Conservation (phyloP, 2,113 vertebrate genomes). For the Pachycephala philippinensis region DNA sequence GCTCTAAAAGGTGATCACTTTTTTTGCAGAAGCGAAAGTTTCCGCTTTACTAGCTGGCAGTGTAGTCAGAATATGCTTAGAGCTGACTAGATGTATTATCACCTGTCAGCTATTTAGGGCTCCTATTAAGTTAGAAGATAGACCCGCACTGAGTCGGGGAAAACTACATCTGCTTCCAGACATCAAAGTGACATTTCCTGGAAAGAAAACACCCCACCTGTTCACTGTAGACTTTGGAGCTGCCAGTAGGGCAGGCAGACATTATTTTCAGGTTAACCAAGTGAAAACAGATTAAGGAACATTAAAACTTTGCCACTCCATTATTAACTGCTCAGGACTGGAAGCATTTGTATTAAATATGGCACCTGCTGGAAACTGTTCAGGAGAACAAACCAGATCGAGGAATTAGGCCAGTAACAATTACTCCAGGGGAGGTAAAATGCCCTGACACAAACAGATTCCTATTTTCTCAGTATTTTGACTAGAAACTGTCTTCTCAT, state of each 20-base stretch:
- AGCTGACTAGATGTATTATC: slow-evolving; percentile 49
- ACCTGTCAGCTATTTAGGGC: slow-evolving; percentile 60
- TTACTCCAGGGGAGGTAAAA: not conserved
- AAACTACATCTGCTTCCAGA: slow-evolving; percentile 51
- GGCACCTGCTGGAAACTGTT: not conserved
- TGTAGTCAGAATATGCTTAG: not conserved
- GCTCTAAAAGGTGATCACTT: not conserved
- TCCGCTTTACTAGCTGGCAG: not conserved
- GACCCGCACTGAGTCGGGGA: not conserved
- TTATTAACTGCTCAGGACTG: not conserved
- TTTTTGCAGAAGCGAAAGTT: not conserved
- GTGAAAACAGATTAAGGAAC: not conserved
- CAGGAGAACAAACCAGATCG: not conserved
- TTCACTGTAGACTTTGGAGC: slow-evolving; percentile 1
- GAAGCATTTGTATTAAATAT: not conserved
- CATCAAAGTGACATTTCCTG: slow-evolving; percentile 59
- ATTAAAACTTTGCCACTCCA: not conserved
- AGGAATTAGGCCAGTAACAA: not conserved
- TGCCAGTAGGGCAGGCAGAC: slow-evolving; percentile 14
- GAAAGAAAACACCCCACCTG: slow-evolving; percentile 52
- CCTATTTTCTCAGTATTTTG: not conserved
- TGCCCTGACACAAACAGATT: not conserved
- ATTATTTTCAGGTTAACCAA: slow-evolving; percentile 29
- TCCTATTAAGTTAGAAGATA: slow-evolving; percentile 55
- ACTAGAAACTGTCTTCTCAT: not conserved